Conservation (phyloP, 2,888 invertebrate species). For the Protodeltote pygarga region DNA sequence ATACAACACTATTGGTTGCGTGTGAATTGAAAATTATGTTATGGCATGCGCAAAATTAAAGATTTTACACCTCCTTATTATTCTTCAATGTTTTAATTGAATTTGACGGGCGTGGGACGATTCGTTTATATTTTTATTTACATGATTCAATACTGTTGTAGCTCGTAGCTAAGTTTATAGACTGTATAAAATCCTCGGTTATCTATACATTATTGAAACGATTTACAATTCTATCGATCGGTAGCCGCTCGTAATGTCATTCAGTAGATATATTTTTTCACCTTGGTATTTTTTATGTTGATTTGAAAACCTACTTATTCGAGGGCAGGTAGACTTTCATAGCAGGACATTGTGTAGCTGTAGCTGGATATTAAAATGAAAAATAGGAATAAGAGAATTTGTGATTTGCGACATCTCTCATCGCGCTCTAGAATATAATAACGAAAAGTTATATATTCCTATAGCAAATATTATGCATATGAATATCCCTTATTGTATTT, state of each 20-base stretch:
- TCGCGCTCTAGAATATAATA: not conserved
- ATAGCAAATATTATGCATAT: constrained; percentile 5
- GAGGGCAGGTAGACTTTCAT: constrained; percentile 60
- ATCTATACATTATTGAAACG: constrained; percentile 62
- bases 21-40: constrained; percentile 62
- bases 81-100: constrained; percentile 58
- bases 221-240: constrained; percentile 82
- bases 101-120: constrained; percentile 48
- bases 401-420: constrained; percentile 3
- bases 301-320: constrained; percentile 57
- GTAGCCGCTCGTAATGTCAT: constrained; percentile 67
- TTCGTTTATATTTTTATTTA: constrained; percentile 39
- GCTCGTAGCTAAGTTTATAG: constrained; percentile 20
- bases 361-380: too few species aligned
- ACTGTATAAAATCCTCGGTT: constrained; percentile 43
- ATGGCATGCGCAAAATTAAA: constrained; percentile 75
- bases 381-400: too few species aligned
- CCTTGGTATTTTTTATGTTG: constrained; percentile 73
- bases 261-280: constrained; percentile 75
- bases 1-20: constrained; percentile 59
- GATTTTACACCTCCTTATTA: constrained; percentile 69
- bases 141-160: constrained; percentile 35
- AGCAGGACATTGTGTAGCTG: too few species aligned
- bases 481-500: constrained; percentile 3
- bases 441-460: too few species aligned